Base-by-base conservation (phyloP, 2,113 vertebrate species). In the Thunnus maccoyii region DNA sequence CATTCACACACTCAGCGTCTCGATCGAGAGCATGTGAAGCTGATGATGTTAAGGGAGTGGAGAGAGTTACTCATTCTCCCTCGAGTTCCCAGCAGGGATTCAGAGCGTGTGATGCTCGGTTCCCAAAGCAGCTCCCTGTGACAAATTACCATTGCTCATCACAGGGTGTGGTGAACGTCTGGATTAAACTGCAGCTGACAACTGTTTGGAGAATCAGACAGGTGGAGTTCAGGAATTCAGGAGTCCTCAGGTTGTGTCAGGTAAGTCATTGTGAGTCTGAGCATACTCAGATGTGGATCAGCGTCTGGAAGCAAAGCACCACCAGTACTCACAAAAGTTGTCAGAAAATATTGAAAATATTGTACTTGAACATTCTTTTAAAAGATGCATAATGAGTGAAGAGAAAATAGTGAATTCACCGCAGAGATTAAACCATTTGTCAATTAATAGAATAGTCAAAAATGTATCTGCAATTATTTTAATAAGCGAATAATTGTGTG, bases 31-130 rank as follows among this genome's bases (percentile, higher is more conserved):
- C 46, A 72, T 22, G 46, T 44, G 47, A 66, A 2, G 3, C 0
- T 16, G 8, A 3, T 44, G 25, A 56, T 64, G 63, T 20, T 41
- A 10, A 75, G 73, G 78, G 85, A 87, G 85, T 74, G 82, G 52
- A 62, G 36, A 67, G 27, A 22, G 36, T 30, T 15, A 64, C 46
- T 82, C 75, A 88, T 48, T 80, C 66, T 74, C n/a, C 4, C 25
- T 75, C 30, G 1, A 1, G 9, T 88, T 85, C 83, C 85, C 71
- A 60, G 76, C 55, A 84, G 32, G 20, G 58, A 70, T 73, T 82
- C 8, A 22, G 36, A 58, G 65, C 7, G 0, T 18, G 41, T 50
- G 66, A 72, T 46, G 56, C 5, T 65, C 5, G 3, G 2, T 80
- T 84, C 57, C 80, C 72, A 84, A 20, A 78, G 16, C 41, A 55